Evolutionary conservation across 2,888 invertebrate genomes (phyloP).

Genomic region (Pollenia amentaria): DNA sequence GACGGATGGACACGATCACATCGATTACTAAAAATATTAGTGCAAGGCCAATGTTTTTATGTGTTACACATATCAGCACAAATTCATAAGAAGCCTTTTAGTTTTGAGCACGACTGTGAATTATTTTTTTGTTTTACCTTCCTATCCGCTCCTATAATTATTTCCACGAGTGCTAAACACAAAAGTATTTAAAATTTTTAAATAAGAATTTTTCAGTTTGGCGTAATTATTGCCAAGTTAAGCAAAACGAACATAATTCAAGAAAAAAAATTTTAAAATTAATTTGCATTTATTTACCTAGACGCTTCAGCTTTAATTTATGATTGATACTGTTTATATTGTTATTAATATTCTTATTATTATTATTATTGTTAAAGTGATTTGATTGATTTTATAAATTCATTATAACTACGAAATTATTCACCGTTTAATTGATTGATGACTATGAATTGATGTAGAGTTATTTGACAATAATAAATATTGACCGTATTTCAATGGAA

Average conservation of each 20-base stretch:
- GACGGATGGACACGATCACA: no score
- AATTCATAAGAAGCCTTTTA: no score
- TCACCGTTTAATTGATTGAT: constrained; percentile 52
- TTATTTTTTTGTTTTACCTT: neutral
- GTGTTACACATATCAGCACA: no score
- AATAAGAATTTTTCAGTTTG: constrained; percentile 18
- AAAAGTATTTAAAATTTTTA: neutral
- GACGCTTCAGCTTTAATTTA: constrained; percentile 59
- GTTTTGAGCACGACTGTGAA: no score
- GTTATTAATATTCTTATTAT: constrained; percentile 13
- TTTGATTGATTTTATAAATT: constrained; percentile 54
- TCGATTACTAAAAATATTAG: no score
- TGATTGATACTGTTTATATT: constrained; percentile 47
- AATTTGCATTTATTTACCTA: constrained; percentile 62
- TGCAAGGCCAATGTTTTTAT: no score
- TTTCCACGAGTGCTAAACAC: constrained; percentile 18
- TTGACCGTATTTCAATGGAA: constrained; percentile 29
- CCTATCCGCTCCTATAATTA: neutral
- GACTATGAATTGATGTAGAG: constrained; percentile 48
- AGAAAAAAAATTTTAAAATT: neutral
- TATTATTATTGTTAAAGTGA: constrained; percentile 41
- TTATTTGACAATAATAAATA: neutral
- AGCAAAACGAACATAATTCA: constrained; percentile 45
- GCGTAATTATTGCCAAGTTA: constrained; percentile 55
- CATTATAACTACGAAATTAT: constrained; percentile 7